Evolutionary conservation across 2,888 invertebrate species (phyloP).

Genomic region (Ceraclea dissimilis): DNA sequence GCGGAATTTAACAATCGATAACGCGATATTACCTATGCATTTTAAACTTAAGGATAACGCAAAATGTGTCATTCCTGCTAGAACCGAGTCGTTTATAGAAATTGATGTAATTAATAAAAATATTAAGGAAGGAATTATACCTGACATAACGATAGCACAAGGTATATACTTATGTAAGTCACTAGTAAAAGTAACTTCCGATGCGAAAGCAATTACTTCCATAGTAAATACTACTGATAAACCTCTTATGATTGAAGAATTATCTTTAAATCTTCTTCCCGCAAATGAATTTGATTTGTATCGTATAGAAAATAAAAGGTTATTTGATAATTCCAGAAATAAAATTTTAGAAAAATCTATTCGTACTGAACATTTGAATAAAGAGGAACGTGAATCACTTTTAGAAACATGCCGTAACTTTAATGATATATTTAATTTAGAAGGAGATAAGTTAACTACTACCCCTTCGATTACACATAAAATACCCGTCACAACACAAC

Average conservation of each 20-base stretch:
- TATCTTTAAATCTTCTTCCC: not conserved
- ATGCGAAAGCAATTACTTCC: not conserved
- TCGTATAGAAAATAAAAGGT: not conserved
- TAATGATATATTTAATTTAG: constrained; percentile 27
- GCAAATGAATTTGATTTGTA: not conserved
- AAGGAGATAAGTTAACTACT: constrained; percentile 26
- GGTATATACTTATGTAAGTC: not conserved
- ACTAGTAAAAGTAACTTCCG: not conserved
- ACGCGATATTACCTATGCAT: not conserved
- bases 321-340: not conserved
- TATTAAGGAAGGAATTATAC: not conserved
- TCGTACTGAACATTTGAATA: constrained; percentile 26
- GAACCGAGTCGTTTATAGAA: not conserved
- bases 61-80: not conserved
- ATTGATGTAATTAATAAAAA: not conserved
- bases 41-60: not conserved
- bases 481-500: constrained; percentile 25
- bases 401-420: constrained; percentile 22
- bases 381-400: constrained; percentile 27
- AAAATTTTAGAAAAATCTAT: not conserved
- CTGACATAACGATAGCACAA: not conserved
- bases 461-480: constrained; percentile 27
- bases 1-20: not conserved
- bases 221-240: not conserved
- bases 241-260: not conserved